Evolutionary conservation across 2,113 vertebrate genomes (phyloP).

Genomic region (Callaeas wilsoni): DNA sequence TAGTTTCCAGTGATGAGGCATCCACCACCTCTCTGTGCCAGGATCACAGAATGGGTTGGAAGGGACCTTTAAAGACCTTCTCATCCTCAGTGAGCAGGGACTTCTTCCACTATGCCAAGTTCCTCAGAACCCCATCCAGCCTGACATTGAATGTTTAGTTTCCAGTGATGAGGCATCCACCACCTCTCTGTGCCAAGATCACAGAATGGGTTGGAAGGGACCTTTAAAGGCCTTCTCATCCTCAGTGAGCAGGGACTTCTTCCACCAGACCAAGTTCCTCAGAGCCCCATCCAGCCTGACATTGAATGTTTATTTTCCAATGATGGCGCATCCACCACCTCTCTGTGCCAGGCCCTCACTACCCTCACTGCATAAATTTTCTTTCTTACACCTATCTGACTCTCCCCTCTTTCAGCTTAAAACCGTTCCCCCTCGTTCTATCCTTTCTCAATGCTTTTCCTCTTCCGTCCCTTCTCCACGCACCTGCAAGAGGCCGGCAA

Average conservation of each 20-base stretch:
- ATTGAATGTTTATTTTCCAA: background rate
- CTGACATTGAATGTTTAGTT: background rate
- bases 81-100: accelerated
- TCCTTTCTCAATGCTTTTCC: background rate
- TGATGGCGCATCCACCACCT: background rate
- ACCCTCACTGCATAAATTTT: background rate
- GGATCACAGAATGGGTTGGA: background rate
- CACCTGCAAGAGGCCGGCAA: background rate
- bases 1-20: background rate
- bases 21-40: too few relatives aligned
- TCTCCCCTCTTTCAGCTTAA: background rate
- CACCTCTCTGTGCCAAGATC: too few relatives aligned
- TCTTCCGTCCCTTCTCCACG: background rate
- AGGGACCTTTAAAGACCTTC: background rate
- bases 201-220: background rate
- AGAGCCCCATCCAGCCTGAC: background rate
- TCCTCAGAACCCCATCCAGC: background rate
- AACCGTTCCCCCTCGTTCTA: background rate
- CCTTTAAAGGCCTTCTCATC: accelerated
- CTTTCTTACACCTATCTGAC: background rate
- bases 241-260: accelerated
- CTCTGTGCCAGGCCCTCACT: background rate
- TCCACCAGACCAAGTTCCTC: background rate
- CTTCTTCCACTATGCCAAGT: background rate
- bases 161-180: background rate